Conservation (phyloP, 2,113 vertebrate genomes). For the Neolamprologus toae region DNA sequence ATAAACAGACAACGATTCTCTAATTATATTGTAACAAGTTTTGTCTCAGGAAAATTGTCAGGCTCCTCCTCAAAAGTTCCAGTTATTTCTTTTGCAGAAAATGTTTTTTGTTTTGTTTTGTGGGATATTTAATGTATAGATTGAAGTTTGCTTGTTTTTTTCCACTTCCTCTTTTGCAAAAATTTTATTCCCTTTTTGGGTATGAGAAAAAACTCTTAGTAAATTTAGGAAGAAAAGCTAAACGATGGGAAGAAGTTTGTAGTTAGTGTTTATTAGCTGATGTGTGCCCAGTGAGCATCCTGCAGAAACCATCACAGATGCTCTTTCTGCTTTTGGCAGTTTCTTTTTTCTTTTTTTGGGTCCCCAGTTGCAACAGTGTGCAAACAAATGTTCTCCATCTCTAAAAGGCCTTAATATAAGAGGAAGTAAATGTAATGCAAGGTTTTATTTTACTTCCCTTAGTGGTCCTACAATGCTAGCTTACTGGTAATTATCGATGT, state of each 20-base stretch:
- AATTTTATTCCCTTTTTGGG: neutral
- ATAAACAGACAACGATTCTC: neutral
- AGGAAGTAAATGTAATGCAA: neutral
- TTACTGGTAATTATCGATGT: neutral
- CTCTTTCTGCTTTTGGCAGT: neutral
- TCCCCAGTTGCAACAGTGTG: neutral
- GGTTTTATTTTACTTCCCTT: neutral
- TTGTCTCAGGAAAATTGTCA: constrained; percentile 5
- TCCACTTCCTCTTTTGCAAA: neutral
- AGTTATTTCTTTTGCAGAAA: neutral
- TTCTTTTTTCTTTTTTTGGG: neutral
- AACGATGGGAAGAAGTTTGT: neutral
- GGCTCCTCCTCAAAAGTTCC: neutral
- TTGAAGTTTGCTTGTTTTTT: neutral
- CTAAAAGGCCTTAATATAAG: neutral
- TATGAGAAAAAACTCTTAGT: neutral
- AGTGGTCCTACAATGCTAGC: neutral
- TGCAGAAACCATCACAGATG: neutral
- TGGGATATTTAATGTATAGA: neutral
- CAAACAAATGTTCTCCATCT: neutral
- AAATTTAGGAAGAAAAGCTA: neutral
- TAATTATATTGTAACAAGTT: neutral
- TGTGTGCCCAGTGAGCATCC: neutral
- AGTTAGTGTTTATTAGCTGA: neutral
- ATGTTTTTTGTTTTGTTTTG: neutral